These are phyloP conservation scores for Drosophila robusta DNA, from an alignment of 2,888 invertebrate species.

Conservation along the genomic window DNA sequence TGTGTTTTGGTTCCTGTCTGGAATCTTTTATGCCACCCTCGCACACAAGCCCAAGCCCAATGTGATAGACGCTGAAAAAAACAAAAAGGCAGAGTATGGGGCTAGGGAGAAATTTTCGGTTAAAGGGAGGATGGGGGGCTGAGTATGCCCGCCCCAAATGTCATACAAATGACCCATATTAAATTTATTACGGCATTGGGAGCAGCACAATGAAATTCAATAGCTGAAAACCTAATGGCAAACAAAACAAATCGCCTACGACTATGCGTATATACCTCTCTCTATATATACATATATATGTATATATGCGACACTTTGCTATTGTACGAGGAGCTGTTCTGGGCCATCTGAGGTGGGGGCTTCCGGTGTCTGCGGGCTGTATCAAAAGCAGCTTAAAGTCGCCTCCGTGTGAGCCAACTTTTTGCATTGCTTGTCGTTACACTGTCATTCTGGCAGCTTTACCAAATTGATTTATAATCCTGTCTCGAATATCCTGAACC, in stretches of 20 bases:
- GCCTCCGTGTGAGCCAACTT: constrained; percentile 41
- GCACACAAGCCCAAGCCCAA: constrained; percentile 13
- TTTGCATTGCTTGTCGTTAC: constrained; percentile 61
- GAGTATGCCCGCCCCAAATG: constrained; percentile 59
- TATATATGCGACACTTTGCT: constrained; percentile 33
- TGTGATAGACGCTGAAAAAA: constrained; percentile 23
- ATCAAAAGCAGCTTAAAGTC: constrained; percentile 74
- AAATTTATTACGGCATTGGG: constrained; percentile 76
- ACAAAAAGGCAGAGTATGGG: constrained; percentile 4
- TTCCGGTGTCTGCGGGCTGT: constrained; percentile 13
- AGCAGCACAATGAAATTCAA: constrained; percentile 79
- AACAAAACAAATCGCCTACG: constrained; percentile 75
- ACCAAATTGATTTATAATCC: constrained; percentile 81
- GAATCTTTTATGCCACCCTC: constrained; percentile 35
- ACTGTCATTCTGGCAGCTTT: constrained; percentile 54
- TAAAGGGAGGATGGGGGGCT: constrained; percentile 1
- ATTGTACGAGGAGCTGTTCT: constrained; percentile 38
- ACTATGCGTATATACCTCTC: constrained; percentile 38
- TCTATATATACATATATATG: constrained; percentile 5
- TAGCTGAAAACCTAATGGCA: constrained; percentile 74
- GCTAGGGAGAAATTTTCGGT: neutral
- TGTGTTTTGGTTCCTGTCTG: neutral
- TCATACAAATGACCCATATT: constrained; percentile 81
- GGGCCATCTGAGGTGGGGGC: neutral
- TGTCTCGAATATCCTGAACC: constrained; percentile 54